Evolutionary conservation across 2,888 invertebrate species (phyloP).

Genomic region (Salticus scenicus): DNA sequence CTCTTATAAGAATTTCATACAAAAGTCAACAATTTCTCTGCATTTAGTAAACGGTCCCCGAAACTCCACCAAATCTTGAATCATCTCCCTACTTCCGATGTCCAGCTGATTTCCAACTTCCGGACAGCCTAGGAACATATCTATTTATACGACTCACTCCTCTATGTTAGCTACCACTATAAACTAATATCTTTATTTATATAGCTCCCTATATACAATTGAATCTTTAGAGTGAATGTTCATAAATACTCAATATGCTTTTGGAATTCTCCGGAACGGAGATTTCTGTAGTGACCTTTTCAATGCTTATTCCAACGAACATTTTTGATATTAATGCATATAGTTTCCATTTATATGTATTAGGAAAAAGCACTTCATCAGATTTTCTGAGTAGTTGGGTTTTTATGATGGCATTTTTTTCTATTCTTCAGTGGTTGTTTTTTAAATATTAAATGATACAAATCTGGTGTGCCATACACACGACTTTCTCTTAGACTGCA

Average conservation of each 20-base stretch:
- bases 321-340: no score
- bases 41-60: not conserved
- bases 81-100: slow-evolving; percentile 7
- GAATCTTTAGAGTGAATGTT: not conserved
- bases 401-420: no score
- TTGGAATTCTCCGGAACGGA: not conserved
- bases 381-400: not conserved
- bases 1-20: no score
- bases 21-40: no score
- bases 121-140: not conserved
- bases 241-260: slow-evolving; percentile 9
- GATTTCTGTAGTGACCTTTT: not conserved
- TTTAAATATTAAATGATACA: no score
- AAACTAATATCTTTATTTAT: not conserved
- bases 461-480: no score
- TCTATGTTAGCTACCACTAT: not conserved
- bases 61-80: not conserved
- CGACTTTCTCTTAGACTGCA: no score
- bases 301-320: no score
- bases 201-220: not conserved
- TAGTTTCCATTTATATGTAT: no score
- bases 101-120: slow-evolving; percentile 6
- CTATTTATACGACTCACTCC: not conserved
- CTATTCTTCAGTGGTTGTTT: no score
- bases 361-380: not conserved